These are phyloP conservation scores for Corythornis madagascariensis DNA, from an alignment of 2,113 vertebrate genomes.

Conservation along the genomic window DNA sequence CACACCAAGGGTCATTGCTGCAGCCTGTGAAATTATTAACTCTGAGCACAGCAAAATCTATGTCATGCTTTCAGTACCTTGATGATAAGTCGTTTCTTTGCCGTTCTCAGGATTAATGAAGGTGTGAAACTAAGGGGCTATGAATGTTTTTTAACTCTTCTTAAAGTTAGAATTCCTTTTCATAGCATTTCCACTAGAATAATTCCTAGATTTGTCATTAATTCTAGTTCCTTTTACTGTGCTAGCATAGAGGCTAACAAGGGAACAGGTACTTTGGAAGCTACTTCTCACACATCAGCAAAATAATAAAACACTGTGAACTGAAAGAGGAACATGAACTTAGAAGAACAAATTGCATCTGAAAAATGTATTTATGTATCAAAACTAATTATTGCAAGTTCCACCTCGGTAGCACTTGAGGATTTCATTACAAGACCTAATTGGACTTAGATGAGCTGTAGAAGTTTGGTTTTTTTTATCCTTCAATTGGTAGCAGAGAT, in stretches of 20 bases:
- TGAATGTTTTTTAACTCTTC: background rate
- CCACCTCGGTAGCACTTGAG: conserved; percentile 68
- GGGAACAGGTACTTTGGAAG: background rate
- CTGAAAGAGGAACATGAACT: conserved; percentile 47
- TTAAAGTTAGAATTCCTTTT: background rate
- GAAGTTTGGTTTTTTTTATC: conserved; percentile 42
- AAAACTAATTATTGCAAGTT: conserved; percentile 77
- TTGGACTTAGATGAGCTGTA: conserved; percentile 64
- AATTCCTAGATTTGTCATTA: conserved; percentile 24
- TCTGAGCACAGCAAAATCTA: background rate
- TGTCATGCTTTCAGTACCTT: background rate
- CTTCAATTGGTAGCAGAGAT: conserved; percentile 73
- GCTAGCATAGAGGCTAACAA: background rate
- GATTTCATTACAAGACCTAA: conserved; percentile 77
- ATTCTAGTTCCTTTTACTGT: conserved; percentile 2
- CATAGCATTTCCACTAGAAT: background rate
- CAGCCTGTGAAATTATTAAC: background rate
- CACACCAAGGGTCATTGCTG: background rate
- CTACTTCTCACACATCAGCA: conserved; percentile 7
- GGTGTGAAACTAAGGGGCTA: background rate
- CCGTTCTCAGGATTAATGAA: background rate
- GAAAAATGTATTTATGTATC: conserved; percentile 76
- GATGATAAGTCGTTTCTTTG: background rate
- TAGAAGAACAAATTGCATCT: conserved; percentile 70
- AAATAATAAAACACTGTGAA: conserved; percentile 49